Conservation (phyloP, 2,888 invertebrate species). For the Melieria crassipennis region DNA sequence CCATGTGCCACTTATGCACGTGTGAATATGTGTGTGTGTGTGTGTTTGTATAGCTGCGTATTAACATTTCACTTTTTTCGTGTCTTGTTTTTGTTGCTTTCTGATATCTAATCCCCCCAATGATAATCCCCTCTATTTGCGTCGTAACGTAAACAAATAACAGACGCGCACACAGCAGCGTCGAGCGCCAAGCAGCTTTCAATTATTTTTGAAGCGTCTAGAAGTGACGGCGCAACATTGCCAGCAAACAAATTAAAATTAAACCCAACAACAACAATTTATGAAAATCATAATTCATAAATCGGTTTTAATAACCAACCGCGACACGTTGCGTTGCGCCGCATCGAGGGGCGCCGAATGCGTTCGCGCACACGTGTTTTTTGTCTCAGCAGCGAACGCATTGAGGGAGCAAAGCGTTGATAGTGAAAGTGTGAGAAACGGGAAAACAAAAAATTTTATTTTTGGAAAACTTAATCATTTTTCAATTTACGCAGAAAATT, state of each 20-base stretch:
- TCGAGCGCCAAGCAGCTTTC: too few species aligned
- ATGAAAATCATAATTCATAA: conserved; percentile 25
- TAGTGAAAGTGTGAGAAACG: background rate
- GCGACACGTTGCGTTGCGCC: background rate
- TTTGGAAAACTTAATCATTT: too few species aligned
- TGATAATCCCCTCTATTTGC: conserved; percentile 9
- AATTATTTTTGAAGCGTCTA: too few species aligned
- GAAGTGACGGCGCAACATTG: too few species aligned
- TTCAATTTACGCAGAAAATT: too few species aligned
- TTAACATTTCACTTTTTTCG: too few species aligned
- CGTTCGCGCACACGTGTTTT: conserved; percentile 16
- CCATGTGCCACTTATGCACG: too few species aligned
- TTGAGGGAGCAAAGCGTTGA: background rate
- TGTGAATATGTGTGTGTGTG: too few species aligned
- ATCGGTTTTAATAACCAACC: conserved; percentile 17
- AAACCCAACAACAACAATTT: conserved; percentile 5
- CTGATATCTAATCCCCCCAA: too few species aligned
- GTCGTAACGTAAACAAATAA: background rate
- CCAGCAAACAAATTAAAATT: too few species aligned
- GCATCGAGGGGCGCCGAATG: background rate
- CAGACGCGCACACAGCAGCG: background rate
- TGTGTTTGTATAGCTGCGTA: too few species aligned
- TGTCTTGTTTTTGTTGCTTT: too few species aligned
- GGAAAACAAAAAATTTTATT: background rate
- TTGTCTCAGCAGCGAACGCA: background rate